These are phyloP conservation scores for Paratrypauchen microcephalus DNA, from an alignment of 2,797 vertebrate species.

Conservation along the genomic window DNA sequence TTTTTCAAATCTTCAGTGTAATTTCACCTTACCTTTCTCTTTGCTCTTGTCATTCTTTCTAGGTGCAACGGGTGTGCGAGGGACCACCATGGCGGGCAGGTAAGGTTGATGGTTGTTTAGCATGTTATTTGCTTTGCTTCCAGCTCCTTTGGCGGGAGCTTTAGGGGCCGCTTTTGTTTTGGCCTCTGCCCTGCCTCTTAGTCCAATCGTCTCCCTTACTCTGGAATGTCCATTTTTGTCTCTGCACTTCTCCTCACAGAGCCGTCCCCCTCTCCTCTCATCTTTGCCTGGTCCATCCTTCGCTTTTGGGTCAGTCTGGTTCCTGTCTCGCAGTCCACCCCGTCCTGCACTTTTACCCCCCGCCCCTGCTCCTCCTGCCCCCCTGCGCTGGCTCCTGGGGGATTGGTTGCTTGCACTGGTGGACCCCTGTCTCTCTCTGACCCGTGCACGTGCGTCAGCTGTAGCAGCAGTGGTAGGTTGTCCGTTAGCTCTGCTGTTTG, in stretches of 20 bases:
- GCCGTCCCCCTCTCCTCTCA: conserved; percentile 63
- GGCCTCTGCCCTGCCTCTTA: conserved; percentile 39
- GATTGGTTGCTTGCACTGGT: conserved; percentile 35
- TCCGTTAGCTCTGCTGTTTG: conserved; percentile 71
- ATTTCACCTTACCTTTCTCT: conserved; percentile 48
- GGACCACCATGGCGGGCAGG: conserved; percentile 71
- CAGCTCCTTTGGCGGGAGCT: conserved; percentile 38
- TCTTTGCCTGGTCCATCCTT: conserved; percentile 51
- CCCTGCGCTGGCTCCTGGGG: conserved; percentile 48
- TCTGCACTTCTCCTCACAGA: conserved; percentile 50
- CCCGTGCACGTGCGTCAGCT: conserved; percentile 36
- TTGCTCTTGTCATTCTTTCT: conserved; percentile 60
- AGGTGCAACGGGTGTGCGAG: conserved; percentile 65
- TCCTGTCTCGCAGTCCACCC: conserved; percentile 53
- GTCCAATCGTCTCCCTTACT: conserved; percentile 65
- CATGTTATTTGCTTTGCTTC: conserved; percentile 33
- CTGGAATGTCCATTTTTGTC: conserved; percentile 66
- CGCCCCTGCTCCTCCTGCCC: conserved; percentile 45
- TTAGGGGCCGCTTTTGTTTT: conserved; percentile 50
- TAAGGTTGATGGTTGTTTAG: conserved; percentile 50
- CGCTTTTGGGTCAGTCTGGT: conserved; percentile 40
- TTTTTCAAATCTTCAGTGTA: background rate
- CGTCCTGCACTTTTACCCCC: conserved; percentile 40
- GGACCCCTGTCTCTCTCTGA: conserved; percentile 52
- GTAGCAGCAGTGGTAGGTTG: conserved; percentile 38